Evolutionary conservation across 2,113 vertebrate genomes (phyloP).

Genomic region (Cyprinus carpio): DNA sequence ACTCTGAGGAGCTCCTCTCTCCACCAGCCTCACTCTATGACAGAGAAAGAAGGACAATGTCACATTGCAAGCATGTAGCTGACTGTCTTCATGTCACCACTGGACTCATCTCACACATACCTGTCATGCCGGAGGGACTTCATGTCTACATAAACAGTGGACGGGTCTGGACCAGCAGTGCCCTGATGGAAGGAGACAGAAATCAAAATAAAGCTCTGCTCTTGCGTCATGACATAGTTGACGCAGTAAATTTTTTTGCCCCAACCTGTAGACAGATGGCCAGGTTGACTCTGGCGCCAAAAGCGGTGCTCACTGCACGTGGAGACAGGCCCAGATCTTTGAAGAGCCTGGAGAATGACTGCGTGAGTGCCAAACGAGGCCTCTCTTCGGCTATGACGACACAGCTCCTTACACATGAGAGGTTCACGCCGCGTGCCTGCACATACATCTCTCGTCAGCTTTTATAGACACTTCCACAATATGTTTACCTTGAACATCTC

Average conservation of each 20-base stretch:
- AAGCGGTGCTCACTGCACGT: conserved; percentile 94
- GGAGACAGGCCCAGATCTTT: conserved; percentile 92
- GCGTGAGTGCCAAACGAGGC: conserved; percentile 84
- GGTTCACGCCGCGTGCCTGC: conserved; percentile 89
- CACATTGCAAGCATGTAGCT: neutral
- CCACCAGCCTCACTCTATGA: conserved; percentile 90
- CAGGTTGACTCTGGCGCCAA: conserved; percentile 93
- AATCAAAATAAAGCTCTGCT: neutral
- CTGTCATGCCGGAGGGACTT: conserved; percentile 96
- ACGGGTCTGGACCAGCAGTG: conserved; percentile 93
- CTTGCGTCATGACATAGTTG: neutral
- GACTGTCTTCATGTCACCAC: conserved; percentile 10
- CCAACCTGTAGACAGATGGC: conserved; percentile 94
- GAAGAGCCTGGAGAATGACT: conserved; percentile 98
- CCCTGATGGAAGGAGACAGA: conserved; percentile 75
- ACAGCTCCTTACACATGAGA: conserved; percentile 92
- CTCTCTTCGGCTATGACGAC: conserved; percentile 96
- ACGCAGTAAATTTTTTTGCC: neutral
- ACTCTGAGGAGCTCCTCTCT: conserved; percentile 94
- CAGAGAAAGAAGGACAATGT: conserved; percentile 41
- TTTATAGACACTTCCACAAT: neutral
- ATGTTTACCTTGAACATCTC: neutral
- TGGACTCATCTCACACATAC: conserved; percentile 66
- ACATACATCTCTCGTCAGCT: conserved; percentile 41
- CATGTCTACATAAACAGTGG: conserved; percentile 95